These are phyloP conservation scores for Caerostris extrusa DNA, from an alignment of 1,140 invertebrate genomes.

Conservation along the genomic window DNA sequence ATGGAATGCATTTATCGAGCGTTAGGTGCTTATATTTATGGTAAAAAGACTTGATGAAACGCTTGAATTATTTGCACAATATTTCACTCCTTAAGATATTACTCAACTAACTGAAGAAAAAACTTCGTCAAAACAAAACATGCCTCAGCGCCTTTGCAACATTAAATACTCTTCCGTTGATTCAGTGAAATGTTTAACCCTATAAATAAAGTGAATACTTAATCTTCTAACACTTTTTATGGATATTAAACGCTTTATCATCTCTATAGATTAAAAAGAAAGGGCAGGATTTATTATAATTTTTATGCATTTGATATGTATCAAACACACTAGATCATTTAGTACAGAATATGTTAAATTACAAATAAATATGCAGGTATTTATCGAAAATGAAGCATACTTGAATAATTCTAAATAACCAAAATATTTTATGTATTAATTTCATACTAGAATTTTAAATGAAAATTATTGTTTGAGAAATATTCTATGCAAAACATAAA, in stretches of 20 bases:
- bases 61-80: slow-evolving; percentile 60
- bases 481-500: too few relatives aligned
- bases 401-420: too few relatives aligned
- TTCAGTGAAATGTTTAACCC: slow-evolving; percentile 10
- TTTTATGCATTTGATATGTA: neutral
- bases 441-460: too few relatives aligned
- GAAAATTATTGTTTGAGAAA: too few relatives aligned
- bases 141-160: neutral
- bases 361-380: too few relatives aligned
- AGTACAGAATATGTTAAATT: too few relatives aligned
- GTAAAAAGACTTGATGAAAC: slow-evolving; percentile 60
- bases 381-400: too few relatives aligned
- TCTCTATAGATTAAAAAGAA: slow-evolving; percentile 7
- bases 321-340: too few relatives aligned
- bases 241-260: slow-evolving; percentile 33
- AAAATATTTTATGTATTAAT: too few relatives aligned
- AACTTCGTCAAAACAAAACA: neutral
- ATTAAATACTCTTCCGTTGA: neutral
- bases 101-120: slow-evolving; percentile 5
- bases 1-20: slow-evolving; percentile 7
- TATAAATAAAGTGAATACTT: slow-evolving; percentile 13
- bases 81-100: slow-evolving; percentile 49
- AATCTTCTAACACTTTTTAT: slow-evolving; percentile 22
- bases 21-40: slow-evolving; percentile 66
- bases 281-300: neutral